Evolutionary conservation across 2,797 vertebrate species (phyloP).

Genomic region (Austrolebias charrua): DNA sequence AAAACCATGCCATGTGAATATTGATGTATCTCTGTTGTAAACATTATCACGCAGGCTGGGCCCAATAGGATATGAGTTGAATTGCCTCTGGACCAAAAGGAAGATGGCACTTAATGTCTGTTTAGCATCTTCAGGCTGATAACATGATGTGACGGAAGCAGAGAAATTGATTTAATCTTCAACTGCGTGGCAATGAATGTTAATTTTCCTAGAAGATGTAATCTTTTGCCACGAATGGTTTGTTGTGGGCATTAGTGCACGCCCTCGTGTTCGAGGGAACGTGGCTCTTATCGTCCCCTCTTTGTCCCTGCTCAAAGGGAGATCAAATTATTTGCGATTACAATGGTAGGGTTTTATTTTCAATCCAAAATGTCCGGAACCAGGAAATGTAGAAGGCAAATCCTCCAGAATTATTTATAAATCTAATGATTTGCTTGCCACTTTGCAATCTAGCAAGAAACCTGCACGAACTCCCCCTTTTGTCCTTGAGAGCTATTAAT

Average conservation of each 20-base stretch:
- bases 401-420: constrained; percentile 73
- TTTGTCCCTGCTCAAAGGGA: constrained; percentile 71
- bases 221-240: constrained; percentile 65
- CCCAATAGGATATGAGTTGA: constrained; percentile 57
- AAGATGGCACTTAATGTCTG: constrained; percentile 72
- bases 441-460: constrained; percentile 60
- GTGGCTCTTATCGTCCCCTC: constrained; percentile 59
- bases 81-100: constrained; percentile 58
- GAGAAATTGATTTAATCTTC: constrained; percentile 76
- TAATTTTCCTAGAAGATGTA: constrained; percentile 75
- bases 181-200: constrained; percentile 68
- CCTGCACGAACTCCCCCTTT: constrained; percentile 59
- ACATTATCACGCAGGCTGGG: constrained; percentile 49
- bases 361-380: constrained; percentile 59
- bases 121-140: constrained; percentile 71
- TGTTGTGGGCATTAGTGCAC: constrained; percentile 68
- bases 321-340: constrained; percentile 76
- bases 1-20: constrained; percentile 56
- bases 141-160: constrained; percentile 73
- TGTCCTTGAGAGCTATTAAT: constrained; percentile 79
- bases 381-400: constrained; percentile 71
- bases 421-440: constrained; percentile 73
- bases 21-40: constrained; percentile 57
- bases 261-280: constrained; percentile 56
- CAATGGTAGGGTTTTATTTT: constrained; percentile 59